Base-by-base conservation (phyloP, 2,888 invertebrate species). In the Thymelicus acteon region DNA sequence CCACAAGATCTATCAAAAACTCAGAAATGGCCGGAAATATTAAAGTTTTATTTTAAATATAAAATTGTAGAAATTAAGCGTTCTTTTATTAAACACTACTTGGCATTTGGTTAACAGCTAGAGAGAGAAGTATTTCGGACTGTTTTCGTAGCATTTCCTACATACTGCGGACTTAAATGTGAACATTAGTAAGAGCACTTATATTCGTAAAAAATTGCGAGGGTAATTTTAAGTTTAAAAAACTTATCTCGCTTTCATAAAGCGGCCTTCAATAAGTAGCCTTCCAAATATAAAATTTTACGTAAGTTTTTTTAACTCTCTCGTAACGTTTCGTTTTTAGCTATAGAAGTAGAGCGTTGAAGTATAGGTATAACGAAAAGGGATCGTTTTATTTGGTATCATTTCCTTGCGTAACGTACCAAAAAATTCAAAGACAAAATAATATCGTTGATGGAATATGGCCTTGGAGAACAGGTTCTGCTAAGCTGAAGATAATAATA, bases 111-210 rank as follows among this genome's bases (percentile, higher is more conserved):
- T 49, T 49, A 31, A 66, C 58, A 40, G 19, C 52, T 47, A 54
- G 61, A 44, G 10, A n/a, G 37, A 62, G 62, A 68, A n/a, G 61
- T 52, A 57, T 68, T 68, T 68, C 19, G 37, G 52, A 47, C 54
- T 37, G 31, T 31, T 37, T 13, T 57, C 52, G 37, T 48, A 62
- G 61, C 52, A 62, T 61, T 31, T 24, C n/a, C 60, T 40, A 61
- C 60, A 52, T 60, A 60, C 49, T 61, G 52, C 49, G 19, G 67
- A n/a, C 15, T 67, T 57, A 61, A 67, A 67, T 60, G 40, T 40
- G 13, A 52, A n/a, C 31, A 31, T 60, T 57, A 52, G 47, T 31
- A 37, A 67, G 67, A 60, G 66, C 40, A 60, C 67, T 61, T 62
- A 61, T 8, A 40, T 54, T 62, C 57, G 31, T 62, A 47, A 62